A percentile compares a stretch with the other conserved stretches of the same genome.
These are phyloP conservation scores for Dicyrtomina minuta DNA, from an alignment of 2,888 invertebrate species.

Conservation along the genomic window DNA sequence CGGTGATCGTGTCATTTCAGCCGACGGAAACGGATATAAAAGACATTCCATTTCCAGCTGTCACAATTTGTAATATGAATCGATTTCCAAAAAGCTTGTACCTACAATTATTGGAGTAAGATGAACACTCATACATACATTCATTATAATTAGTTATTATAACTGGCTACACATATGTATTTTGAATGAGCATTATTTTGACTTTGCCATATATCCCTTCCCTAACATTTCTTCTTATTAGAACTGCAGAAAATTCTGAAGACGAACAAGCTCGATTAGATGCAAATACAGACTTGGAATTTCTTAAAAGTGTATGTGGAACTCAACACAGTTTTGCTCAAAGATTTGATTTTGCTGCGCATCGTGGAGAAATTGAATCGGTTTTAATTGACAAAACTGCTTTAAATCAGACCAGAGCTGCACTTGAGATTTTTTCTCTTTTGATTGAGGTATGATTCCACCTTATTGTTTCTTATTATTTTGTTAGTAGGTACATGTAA, in stretches of 20 bases:
- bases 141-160: no score
- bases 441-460: neutral
- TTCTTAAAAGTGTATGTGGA: constrained; percentile 21
- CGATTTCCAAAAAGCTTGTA: constrained; percentile 7
- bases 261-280: neutral
- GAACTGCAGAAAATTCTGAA: no score
- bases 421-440: neutral
- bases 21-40: constrained; percentile 39
- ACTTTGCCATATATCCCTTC: no score
- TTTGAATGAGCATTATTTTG: no score
- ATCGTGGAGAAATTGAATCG: constrained; percentile 1
- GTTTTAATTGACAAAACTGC: neutral
- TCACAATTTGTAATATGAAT: constrained; percentile 51
- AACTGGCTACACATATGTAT: no score
- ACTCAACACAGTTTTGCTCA: constrained; percentile 18
- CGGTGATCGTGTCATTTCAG: constrained; percentile 47
- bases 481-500: neutral
- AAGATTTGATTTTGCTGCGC: constrained; percentile 12
- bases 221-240: no score
- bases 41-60: constrained; percentile 46
- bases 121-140: neutral
- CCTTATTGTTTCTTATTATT: neutral
- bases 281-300: constrained; percentile 5
- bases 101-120: constrained; percentile 1
- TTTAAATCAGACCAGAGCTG: neutral